Percentiles rank a stretch among this genome's conserved stretches.
These are phyloP conservation scores for Pyralis farinalis DNA, from an alignment of 2,888 invertebrate species.

Conservation along the genomic window DNA sequence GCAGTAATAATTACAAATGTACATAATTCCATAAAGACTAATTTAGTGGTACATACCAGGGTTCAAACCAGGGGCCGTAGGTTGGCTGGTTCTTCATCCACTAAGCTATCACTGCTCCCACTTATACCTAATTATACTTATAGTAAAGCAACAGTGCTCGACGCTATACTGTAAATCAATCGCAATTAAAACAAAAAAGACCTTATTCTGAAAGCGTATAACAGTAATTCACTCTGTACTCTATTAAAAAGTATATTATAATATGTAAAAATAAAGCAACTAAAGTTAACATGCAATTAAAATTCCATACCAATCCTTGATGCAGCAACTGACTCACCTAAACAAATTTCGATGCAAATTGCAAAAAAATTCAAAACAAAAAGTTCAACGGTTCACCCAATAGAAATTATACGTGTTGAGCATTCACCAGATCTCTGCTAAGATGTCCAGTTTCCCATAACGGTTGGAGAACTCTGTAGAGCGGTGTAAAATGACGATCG, in stretches of 20 bases:
- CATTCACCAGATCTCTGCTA: slow-evolving; percentile 44
- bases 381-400: slow-evolving; percentile 48
- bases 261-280: slow-evolving; percentile 14
- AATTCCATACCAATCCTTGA: background rate
- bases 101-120: too few species aligned
- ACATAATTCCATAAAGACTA: too few species aligned
- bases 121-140: too few species aligned
- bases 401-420: slow-evolving; percentile 47
- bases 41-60: too few species aligned
- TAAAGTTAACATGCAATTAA: background rate
- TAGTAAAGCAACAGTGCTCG: too few species aligned
- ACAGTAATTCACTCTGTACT: background rate
- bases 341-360: slow-evolving; percentile 21
- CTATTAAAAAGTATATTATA: slow-evolving; percentile 6
- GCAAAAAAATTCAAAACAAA: slow-evolving; percentile 39
- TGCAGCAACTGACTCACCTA: slow-evolving; percentile 16
- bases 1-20: too few species aligned
- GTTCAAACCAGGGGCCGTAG: too few species aligned
- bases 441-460: slow-evolving; percentile 59
- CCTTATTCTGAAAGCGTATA: background rate
- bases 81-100: too few species aligned
- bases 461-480: slow-evolving; percentile 59
- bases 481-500: slow-evolving; percentile 52
- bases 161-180: too few species aligned
- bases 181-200: background rate